These are phyloP conservation scores for Cygnus olor DNA, from an alignment of 2,797 vertebrate species.

Conservation along the genomic window DNA sequence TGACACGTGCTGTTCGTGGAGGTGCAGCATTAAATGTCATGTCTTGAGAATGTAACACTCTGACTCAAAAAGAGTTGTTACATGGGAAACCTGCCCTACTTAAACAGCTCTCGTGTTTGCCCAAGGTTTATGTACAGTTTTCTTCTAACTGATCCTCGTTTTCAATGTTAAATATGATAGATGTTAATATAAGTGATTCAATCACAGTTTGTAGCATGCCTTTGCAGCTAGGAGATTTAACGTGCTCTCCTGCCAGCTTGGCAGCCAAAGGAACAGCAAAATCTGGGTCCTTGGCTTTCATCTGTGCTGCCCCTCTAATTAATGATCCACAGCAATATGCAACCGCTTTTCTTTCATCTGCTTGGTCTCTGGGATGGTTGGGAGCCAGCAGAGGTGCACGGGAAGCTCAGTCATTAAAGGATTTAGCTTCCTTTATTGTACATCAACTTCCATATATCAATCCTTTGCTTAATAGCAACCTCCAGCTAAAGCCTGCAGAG, in stretches of 20 bases:
- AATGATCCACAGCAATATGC: accelerated
- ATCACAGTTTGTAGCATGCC: not conserved
- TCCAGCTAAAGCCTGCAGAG: not conserved
- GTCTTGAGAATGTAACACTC: not conserved
- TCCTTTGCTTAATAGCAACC: not conserved
- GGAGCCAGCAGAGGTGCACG: not conserved
- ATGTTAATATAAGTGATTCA: not conserved
- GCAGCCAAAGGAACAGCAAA: conserved; percentile 1
- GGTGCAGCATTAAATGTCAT: conserved; percentile 38
- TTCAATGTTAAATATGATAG: not conserved
- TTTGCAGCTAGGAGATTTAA: not conserved
- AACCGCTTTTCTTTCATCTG: not conserved
- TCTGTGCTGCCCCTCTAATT: not conserved
- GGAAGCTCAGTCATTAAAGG: not conserved
- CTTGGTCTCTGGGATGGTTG: not conserved
- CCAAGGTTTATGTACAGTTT: not conserved
- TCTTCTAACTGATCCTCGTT: not conserved
- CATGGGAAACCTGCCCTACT: not conserved
- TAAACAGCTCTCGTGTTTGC: not conserved
- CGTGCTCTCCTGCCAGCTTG: not conserved
- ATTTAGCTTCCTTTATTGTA: not conserved
- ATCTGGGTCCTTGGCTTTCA: not conserved
- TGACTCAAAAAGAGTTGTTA: not conserved
- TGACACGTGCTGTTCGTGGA: not conserved
- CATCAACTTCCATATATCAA: not conserved